Evolutionary conservation across 1,140 invertebrate species (phyloP), one percentile per base, ranked within the genome.

Genomic region (Aplysia californica): DNA sequence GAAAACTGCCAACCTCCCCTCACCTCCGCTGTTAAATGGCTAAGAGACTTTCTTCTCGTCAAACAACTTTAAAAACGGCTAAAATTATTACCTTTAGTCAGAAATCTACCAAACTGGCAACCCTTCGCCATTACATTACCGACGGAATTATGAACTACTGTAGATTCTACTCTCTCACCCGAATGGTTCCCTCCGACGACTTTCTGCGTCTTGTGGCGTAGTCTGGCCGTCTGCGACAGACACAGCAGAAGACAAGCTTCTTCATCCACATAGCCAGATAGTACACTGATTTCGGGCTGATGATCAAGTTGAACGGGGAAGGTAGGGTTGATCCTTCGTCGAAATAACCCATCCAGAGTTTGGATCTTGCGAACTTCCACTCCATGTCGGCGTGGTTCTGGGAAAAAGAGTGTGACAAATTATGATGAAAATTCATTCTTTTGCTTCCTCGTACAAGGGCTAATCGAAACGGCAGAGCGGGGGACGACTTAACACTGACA

Each of bases 321-420:
- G 92, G 91, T 4, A 92, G 84, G 35, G 91, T 92, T 4, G 90
- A 92, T 0, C 92, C 91, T 80, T 92, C 91, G 74, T 92, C 91
- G 79, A 92, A 92, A 77, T 92, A 92, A 31, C 91, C 90, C 91
- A 92, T 92, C 92, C 92, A 92, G 4, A 92, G 84, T 76, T 92
- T 92, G 18, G 92, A 92, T 10, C 92, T 86, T 26, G 92, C 91
- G 81, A 92, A 92, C 79, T 92, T 92, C 92, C 92, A 92, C 82
- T 92, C 92, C 81, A 91, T 87, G 84, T 92, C 92, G 0, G 91
- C 92, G 79, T 92, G 92, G 77, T 92, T 92, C 91, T 92, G 80
- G 36, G 76, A 75, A n/a, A 61, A 61, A 10, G 44, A 50, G n/a
- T 50, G 44, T 50, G 44, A 50, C 44, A n/a, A 15, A 50, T 10